Conservation (phyloP, 1,140 invertebrate species). For the Cotesia chilonis region DNA sequence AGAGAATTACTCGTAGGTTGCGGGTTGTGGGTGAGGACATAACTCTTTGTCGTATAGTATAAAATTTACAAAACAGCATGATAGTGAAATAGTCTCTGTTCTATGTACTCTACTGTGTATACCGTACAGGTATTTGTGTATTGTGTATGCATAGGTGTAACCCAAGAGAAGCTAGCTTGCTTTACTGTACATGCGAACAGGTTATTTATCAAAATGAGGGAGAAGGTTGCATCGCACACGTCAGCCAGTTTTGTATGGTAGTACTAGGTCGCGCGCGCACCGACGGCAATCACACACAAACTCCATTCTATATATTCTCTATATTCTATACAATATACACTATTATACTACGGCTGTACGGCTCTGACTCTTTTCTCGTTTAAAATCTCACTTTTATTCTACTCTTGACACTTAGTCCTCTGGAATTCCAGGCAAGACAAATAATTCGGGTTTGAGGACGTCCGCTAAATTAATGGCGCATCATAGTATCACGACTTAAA, state of each 20-base stretch:
- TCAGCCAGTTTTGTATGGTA: constrained; percentile 12
- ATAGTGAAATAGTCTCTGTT: constrained; percentile 51
- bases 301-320: neutral
- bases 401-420: constrained; percentile 8
- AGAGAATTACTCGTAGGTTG: constrained; percentile 27
- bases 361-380: constrained; percentile 2
- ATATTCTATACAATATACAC: no score
- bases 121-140: constrained; percentile 39
- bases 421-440: constrained; percentile 26
- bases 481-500: constrained; percentile 27
- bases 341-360: no score
- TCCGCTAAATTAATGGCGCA: constrained; percentile 23
- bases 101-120: no score
- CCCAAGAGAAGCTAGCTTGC: constrained; percentile 42
- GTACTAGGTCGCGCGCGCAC: constrained; percentile 27
- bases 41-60: constrained; percentile 57
- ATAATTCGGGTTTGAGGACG: constrained; percentile 22
- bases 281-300: constrained; percentile 23
- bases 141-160: constrained; percentile 40
- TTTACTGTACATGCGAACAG: constrained; percentile 59
- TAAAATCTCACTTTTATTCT: constrained; percentile 23
- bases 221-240: constrained; percentile 34
- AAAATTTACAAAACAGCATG: constrained; percentile 61
- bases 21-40: constrained; percentile 47
- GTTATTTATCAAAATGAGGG: constrained; percentile 63